Conservation (phyloP, 2,113 vertebrate genomes). For the Chauna torquata region DNA sequence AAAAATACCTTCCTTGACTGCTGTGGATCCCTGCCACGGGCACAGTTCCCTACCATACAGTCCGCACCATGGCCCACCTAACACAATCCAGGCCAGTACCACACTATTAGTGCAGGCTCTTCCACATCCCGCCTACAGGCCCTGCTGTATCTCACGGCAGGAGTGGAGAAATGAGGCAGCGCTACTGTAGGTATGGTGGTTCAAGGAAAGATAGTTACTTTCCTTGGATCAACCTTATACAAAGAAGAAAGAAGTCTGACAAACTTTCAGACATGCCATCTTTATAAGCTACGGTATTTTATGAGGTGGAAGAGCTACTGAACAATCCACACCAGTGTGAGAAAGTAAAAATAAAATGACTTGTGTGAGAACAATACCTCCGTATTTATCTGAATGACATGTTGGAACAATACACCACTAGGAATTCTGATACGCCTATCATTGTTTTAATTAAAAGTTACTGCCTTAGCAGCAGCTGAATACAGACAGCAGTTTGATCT, state of each 20-base stretch:
- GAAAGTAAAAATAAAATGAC: background rate
- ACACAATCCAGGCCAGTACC: background rate
- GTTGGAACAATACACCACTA: background rate
- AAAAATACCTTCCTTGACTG: background rate
- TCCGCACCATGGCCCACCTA: background rate
- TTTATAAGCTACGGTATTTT: background rate
- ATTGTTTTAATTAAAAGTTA: background rate
- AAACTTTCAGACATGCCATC: background rate
- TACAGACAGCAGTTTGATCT: background rate
- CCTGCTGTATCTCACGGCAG: background rate
- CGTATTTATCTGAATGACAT: background rate
- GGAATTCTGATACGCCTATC: background rate
- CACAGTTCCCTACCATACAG: background rate
- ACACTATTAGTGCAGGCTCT: background rate
- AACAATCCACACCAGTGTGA: background rate
- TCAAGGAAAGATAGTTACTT: background rate
- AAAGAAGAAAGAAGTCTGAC: background rate
- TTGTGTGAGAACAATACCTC: background rate
- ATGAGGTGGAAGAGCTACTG: background rate
- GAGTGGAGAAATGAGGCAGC: accelerated
- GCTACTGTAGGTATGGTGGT: background rate
- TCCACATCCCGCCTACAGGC: background rate
- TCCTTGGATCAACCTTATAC: background rate
- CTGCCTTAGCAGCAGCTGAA: background rate
- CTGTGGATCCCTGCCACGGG: background rate